phyloP scores from a whole-genome alignment of 2,888 invertebrate genomes.

The Ornithoptera alexandrae region DNA sequence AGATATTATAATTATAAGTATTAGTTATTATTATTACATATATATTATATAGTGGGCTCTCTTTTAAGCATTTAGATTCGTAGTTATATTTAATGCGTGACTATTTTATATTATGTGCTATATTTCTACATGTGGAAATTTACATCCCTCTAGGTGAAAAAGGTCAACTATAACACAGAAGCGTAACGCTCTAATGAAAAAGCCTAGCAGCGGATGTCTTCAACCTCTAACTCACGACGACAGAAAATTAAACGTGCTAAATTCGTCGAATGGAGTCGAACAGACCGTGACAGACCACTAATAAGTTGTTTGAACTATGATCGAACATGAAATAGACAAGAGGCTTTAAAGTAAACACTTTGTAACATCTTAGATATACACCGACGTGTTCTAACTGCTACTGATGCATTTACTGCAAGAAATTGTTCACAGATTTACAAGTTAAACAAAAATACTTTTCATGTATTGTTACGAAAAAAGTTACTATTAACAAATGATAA shows the following conservation, averaged over 20 bases:
- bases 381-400: not conserved
- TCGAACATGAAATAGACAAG: slow-evolving; percentile 30
- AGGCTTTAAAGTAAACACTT: slow-evolving; percentile 30
- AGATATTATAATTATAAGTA: too few species aligned
- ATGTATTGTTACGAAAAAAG: not conserved
- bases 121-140: not conserved
- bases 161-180: slow-evolving; percentile 43
- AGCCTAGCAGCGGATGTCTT: slow-evolving; percentile 65
- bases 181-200: slow-evolving; percentile 73
- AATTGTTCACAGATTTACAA: not conserved
- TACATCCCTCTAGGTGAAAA: slow-evolving; percentile 10
- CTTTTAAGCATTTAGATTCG: too few species aligned
- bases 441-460: not conserved
- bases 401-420: slow-evolving; percentile 1
- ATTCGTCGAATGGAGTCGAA: slow-evolving; percentile 63
- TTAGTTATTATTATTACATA: too few species aligned
- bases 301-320: slow-evolving; percentile 60
- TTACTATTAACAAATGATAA: too few species aligned
- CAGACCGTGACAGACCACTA: slow-evolving; percentile 64
- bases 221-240: slow-evolving; percentile 62
- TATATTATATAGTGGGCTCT: too few species aligned
- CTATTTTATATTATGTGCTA: too few species aligned
- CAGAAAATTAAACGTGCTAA: slow-evolving; percentile 66
- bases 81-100: too few species aligned
- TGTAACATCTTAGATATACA: slow-evolving; percentile 14